These are phyloP conservation scores for Tapirus indicus DNA, from an alignment of 2,797 vertebrate species.

Conservation along the genomic window DNA sequence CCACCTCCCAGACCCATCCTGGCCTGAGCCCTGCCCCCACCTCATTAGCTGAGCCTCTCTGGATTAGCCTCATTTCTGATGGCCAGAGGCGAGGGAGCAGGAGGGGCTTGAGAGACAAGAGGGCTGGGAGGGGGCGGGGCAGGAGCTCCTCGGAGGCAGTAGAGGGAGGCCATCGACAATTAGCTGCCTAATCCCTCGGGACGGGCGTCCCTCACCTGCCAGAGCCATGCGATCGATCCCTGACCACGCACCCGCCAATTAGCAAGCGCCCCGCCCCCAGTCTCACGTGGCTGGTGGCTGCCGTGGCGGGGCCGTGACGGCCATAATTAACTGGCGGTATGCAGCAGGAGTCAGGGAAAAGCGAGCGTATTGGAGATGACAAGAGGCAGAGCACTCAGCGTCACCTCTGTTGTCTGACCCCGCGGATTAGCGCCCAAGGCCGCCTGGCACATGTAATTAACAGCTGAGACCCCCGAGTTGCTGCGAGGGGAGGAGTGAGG, in stretches of 20 bases:
- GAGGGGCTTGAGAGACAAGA: constrained; percentile 12
- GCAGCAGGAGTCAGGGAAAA: constrained; percentile 86
- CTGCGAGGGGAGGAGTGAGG: neutral
- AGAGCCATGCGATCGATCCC: constrained; percentile 93
- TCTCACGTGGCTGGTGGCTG: constrained; percentile 82
- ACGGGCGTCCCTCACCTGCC: constrained; percentile 90
- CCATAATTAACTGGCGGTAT: constrained; percentile 89
- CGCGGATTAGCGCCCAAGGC: constrained; percentile 85
- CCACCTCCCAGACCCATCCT: neutral
- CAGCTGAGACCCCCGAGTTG: constrained; percentile 84
- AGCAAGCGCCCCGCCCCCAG: constrained; percentile 83
- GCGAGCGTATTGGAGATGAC: constrained; percentile 86
- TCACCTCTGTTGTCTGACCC: constrained; percentile 88
- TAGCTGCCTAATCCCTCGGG: constrained; percentile 93
- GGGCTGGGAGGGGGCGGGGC: neutral
- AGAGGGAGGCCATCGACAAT: constrained; percentile 92
- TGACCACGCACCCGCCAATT: constrained; percentile 92
- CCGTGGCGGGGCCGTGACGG: constrained; percentile 84
- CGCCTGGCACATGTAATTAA: constrained; percentile 86
- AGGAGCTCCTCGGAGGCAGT: too few relatives aligned
- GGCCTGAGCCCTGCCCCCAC: rapidly evolving
- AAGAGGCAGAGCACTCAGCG: constrained; percentile 78
- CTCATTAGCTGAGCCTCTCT: neutral
- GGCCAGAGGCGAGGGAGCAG: neutral
- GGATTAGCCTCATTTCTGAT: constrained; percentile 73